Evolutionary conservation across 1,140 invertebrate species (phyloP).

Genomic region (Myzus persicae): DNA sequence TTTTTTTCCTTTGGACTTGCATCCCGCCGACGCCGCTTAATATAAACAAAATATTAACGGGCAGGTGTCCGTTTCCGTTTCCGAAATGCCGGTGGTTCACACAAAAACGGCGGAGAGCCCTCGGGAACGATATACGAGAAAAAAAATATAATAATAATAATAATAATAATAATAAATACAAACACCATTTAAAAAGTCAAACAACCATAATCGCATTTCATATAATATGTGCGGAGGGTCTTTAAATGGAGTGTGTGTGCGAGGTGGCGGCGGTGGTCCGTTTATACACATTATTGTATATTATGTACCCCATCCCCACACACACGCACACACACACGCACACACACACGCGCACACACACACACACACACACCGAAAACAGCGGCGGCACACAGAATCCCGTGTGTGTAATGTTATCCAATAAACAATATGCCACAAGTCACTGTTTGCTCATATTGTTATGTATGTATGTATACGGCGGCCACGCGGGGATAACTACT

Average conservation of each 20-base stretch:
- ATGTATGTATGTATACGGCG: background rate
- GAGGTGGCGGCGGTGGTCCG: constrained; percentile 34
- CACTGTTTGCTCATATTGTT: constrained; percentile 55
- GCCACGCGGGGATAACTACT: constrained; percentile 21
- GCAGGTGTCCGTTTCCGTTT: constrained; percentile 57
- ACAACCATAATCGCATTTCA: constrained; percentile 57
- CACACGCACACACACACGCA: too few relatives aligned
- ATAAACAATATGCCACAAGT: constrained; percentile 59
- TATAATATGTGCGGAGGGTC: constrained; percentile 3
- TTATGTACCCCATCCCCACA: background rate
- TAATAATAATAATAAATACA: constrained; percentile 24
- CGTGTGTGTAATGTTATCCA: constrained; percentile 55
- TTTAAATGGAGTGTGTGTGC: constrained; percentile 55
- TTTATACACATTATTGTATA: constrained; percentile 38
- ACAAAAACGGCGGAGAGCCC: background rate
- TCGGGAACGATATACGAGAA: background rate
- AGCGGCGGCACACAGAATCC: background rate
- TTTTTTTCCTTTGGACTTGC: constrained; percentile 1
- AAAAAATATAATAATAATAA: background rate
- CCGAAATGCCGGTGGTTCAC: constrained; percentile 51
- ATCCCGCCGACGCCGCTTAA: background rate
- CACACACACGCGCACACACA: background rate
- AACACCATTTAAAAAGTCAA: constrained; percentile 58
- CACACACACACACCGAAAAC: background rate
- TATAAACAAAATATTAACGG: background rate